A percentile compares a stretch with the other conserved stretches of the same genome.
Evolutionary conservation across 2,797 vertebrate species (phyloP).

Genomic region (Enteromius anoplus): DNA sequence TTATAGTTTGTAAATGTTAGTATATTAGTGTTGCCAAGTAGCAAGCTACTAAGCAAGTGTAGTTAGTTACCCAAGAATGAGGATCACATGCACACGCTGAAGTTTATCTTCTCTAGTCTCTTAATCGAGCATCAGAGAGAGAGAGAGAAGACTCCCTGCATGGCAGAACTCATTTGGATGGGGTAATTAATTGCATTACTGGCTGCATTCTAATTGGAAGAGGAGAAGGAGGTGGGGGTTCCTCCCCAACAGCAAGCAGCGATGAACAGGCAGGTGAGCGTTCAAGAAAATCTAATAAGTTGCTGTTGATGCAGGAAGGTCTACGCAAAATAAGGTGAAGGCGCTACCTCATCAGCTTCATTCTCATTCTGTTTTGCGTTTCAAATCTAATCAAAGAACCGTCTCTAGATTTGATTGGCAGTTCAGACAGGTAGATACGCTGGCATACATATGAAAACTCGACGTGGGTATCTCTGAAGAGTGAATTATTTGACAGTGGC

Average conservation of each 20-base stretch:
- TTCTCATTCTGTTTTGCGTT: slow-evolving; percentile 73
- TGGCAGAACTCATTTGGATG: slow-evolving; percentile 62
- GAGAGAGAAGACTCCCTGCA: slow-evolving; percentile 51
- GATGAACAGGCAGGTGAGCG: slow-evolving; percentile 62
- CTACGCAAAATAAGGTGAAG: background rate
- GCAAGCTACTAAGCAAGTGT: background rate
- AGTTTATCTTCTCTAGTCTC: slow-evolving; percentile 51
- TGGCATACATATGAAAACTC: slow-evolving; percentile 16
- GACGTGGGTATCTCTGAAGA: slow-evolving; percentile 16
- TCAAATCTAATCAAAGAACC: slow-evolving; percentile 79
- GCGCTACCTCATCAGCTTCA: slow-evolving; percentile 37
- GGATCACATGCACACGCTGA: background rate
- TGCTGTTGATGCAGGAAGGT: slow-evolving; percentile 57
- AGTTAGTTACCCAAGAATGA: background rate
- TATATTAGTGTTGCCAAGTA: too few relatives aligned
- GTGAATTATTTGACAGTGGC: background rate
- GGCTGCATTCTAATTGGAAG: slow-evolving; percentile 63
- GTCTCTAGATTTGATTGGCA: slow-evolving; percentile 75
- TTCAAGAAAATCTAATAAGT: slow-evolving; percentile 66
- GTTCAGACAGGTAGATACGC: slow-evolving; percentile 44
- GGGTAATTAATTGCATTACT: slow-evolving; percentile 70
- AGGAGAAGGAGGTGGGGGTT: slow-evolving; percentile 44
- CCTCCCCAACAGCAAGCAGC: slow-evolving; percentile 56
- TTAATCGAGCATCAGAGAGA: slow-evolving; percentile 62
- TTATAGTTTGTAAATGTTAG: too few relatives aligned